Evolutionary conservation across 2,113 vertebrate genomes (phyloP), one percentile per base, ranked within the genome.

Genomic region (Nothocercus nigrocapillus): DNA sequence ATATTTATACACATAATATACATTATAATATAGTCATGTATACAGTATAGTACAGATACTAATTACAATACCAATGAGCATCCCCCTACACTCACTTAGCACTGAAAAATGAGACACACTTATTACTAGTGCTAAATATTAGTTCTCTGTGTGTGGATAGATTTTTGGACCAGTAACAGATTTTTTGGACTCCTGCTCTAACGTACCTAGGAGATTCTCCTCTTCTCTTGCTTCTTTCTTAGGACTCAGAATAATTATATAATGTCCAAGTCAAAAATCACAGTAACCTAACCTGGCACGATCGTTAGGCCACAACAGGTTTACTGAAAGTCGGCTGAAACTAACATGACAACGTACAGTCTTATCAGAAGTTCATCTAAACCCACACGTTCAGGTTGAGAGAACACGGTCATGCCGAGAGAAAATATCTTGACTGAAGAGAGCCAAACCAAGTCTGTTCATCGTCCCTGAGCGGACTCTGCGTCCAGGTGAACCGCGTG

Each of bases 321-420:
- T 47, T 16, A 40, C 0, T 67, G 25, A 82, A 27, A 30, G 68
- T 79, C 36, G n/a, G 32, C 24, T 66, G 66, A 84, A 70, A 18
- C 0, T 7, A 61, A 72, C 16, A 21, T 3, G 3, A 2, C 42
- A 54, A 30, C 47, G 22, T 3, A 10, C 53, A 44, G 6, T 70
- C 85, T 54, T 17, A 77, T 8, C 28, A 42, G 13, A 80, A 72
- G 44, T 68, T 86, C 28, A 54, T 36, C 34, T 42, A 73, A 49
- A 59, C 13, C 16, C 22, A 80, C 16, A 73, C 10, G 36, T 67
- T 54, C 34, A 38, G 13, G 9, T 87, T 69, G 19, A 86, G 13
- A 25, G 36, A 49, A 54, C 73, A 44, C 49, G 66, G 8, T 58
- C 13, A 3, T 4, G 13, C 20, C 81, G 27, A 80, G 42, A 72